A percentile compares a stretch with the other conserved stretches of the same genome.
These are phyloP conservation scores for Elachura formosa DNA, from an alignment of 2,113 vertebrate species.

Conservation along the genomic window DNA sequence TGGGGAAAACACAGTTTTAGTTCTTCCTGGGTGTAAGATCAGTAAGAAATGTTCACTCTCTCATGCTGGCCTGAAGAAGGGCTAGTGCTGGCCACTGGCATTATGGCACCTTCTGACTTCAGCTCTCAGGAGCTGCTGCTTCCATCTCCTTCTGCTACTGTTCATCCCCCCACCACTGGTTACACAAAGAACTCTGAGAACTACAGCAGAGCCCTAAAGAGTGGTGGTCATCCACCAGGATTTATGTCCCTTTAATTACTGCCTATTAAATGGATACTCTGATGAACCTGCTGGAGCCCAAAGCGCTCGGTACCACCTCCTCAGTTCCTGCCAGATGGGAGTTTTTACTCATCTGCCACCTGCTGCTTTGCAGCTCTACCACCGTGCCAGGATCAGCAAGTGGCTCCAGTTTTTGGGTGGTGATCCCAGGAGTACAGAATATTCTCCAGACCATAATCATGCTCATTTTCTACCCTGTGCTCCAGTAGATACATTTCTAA, in stretches of 20 bases:
- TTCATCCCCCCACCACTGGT: background rate
- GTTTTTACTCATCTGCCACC: background rate
- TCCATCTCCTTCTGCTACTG: accelerated
- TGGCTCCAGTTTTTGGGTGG: background rate
- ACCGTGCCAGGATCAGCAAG: background rate
- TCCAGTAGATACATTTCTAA: constrained; percentile 16
- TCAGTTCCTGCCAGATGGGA: background rate
- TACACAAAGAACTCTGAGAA: background rate
- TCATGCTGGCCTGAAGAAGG: accelerated
- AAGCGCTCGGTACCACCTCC: background rate
- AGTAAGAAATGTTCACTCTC: background rate
- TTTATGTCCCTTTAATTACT: background rate
- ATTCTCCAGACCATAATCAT: background rate
- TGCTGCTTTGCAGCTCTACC: background rate
- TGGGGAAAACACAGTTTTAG: background rate
- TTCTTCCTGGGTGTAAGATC: background rate
- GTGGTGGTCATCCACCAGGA: background rate
- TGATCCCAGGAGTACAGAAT: background rate
- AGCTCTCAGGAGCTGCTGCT: background rate
- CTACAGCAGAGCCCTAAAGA: background rate
- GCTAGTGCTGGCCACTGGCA: background rate
- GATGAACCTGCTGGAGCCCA: background rate
- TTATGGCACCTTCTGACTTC: background rate
- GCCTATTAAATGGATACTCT: background rate
- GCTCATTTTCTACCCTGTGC: background rate